Evolutionary conservation across 2,797 vertebrate genomes (phyloP).

Genomic region (Crypturellus tataupa): DNA sequence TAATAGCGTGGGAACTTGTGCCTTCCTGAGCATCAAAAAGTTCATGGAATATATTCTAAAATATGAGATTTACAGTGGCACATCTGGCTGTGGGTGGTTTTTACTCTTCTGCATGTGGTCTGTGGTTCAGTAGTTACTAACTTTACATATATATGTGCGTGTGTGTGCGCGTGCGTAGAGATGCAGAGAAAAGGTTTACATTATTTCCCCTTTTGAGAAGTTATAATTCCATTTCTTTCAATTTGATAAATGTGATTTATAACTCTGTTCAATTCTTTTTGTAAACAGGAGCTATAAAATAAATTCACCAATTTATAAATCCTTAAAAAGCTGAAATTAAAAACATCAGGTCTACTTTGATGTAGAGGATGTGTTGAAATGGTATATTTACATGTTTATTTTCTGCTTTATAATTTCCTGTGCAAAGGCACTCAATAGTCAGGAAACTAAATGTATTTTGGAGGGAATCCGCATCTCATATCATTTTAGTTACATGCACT

Average conservation of each 20-base stretch:
- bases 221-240: conserved; percentile 34
- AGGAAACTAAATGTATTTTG: conserved; percentile 59
- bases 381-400: conserved; percentile 72
- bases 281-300: conserved; percentile 62
- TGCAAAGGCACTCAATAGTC: conserved; percentile 38
- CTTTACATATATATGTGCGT: conserved; percentile 26
- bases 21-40: not conserved
- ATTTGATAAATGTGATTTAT: conserved; percentile 61
- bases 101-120: conserved; percentile 52
- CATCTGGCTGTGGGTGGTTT: conserved; percentile 59
- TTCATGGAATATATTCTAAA: conserved; percentile 36
- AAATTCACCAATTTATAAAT: conserved; percentile 48
- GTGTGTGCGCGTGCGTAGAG: not conserved
- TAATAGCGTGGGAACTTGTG: not conserved
- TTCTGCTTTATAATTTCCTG: conserved; percentile 70
- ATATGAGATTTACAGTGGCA: conserved; percentile 28
- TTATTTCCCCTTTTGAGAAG: conserved; percentile 32
- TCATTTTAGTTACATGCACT: conserved; percentile 8
- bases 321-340: conserved; percentile 64
- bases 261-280: conserved; percentile 40
- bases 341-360: conserved; percentile 59
- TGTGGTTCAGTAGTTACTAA: conserved; percentile 54
- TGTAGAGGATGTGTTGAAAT: conserved; percentile 69
- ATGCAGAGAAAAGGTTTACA: not conserved
- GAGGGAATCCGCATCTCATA: conserved; percentile 36